Base-by-base conservation (phyloP, 2,113 vertebrate genomes). In the Peromyscus californicus region DNA sequence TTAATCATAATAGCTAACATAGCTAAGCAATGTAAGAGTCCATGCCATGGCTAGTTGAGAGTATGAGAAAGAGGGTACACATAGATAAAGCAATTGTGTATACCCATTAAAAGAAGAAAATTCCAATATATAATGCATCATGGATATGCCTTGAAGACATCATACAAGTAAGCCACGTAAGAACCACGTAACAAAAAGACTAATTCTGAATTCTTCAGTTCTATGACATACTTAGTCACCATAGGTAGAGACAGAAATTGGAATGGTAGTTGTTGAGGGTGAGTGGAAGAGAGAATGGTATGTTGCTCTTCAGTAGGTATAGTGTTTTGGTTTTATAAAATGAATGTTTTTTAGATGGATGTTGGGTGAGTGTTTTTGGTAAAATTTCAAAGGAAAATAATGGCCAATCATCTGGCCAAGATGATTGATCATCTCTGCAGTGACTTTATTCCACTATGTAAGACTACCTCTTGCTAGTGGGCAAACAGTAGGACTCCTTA, bases 21-120 rank as follows among this genome's bases (percentile, higher is more conserved):
- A 1, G 12, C 15, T 15, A 36, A 63, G 7, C 12, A 45, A 6
- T 17, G n/a, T n/a, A n/a, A n/a, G n/a, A n/a, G 1, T 45, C 1
- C 9, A 48, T 72, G 1, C 5, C 80, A 85, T 39, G 12, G 11
- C 51, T 45, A 63, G 21, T 31, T 39, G 17, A 59, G 7, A 19
- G 61, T 59, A 83, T 42, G 74, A 5, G 11, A 72, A 92, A 83
- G 51, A 7, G 48, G 21, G 5, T 29, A 5, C 0, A 24, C 24
- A 26, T 3, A 76, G 21, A n/a, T 7, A n/a, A 61, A 24, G 7
- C 5, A 36, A 65, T 85, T 15, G n/a, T 10, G 11, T 39, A 3
- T 26, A 7, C 26, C 17, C 19, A 22, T 88, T 78, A 57, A 36
- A 69, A 36, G 67, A 79, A 86, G 45, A 12, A 78, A 78, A 69